phyloP scores from a whole-genome alignment of 2,797 vertebrate species.

The Melanotaenia trifasciata region DNA sequence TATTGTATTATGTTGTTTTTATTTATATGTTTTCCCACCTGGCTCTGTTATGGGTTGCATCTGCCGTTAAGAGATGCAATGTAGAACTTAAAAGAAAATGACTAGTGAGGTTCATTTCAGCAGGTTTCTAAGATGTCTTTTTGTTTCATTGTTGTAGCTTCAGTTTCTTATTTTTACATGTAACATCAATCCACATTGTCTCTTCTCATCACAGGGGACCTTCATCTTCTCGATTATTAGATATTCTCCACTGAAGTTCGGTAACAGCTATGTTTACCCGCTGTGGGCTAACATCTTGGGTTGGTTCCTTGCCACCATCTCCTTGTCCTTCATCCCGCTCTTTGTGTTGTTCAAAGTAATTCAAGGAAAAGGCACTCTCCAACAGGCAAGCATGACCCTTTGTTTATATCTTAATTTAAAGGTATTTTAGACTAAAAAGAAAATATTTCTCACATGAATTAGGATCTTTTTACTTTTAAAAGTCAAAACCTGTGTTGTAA shows the following conservation, averaged over 20 bases:
- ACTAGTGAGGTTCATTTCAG: background rate
- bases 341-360: constrained; percentile 61
- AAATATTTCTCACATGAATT: background rate
- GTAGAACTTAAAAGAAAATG: background rate
- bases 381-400: constrained; percentile 49
- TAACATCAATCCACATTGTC: background rate
- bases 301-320: constrained; percentile 72
- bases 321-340: constrained; percentile 71
- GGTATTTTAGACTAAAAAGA: background rate
- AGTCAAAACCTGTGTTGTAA: too few species aligned
- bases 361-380: constrained; percentile 57
- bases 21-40: too few species aligned
- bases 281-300: constrained; percentile 76
- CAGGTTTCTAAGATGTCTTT: background rate
- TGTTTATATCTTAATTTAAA: background rate
- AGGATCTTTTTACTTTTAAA: too few species aligned
- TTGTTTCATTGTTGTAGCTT: background rate
- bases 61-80: background rate
- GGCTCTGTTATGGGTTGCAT: background rate
- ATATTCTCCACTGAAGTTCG: constrained; percentile 75
- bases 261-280: constrained; percentile 70
- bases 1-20: too few species aligned
- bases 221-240: constrained; percentile 74
- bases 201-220: constrained; percentile 61
- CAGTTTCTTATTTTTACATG: background rate